Percentiles rank a stretch among this genome's conserved stretches.
Evolutionary conservation across 1,140 invertebrate genomes (phyloP).

Genomic region (Holcopasites calliopsidis): DNA sequence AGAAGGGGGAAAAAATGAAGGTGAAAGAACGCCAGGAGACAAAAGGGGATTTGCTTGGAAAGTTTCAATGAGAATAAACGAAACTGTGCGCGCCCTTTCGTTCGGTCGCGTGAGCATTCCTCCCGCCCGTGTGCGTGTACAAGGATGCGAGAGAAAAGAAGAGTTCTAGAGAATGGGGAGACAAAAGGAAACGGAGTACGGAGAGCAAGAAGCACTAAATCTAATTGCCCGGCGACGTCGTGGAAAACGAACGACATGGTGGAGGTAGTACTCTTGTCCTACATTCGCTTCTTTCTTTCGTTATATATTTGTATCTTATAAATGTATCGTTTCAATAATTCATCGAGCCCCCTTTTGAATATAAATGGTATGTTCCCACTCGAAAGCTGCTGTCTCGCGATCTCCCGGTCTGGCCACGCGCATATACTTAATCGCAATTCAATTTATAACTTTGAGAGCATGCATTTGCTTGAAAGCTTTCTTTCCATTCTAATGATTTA

Average conservation of each 20-base stretch:
- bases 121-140: constrained; percentile 37
- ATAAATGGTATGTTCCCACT: not conserved
- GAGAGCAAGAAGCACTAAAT: constrained; percentile 46
- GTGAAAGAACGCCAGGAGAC: constrained; percentile 21
- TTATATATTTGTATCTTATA: not conserved
- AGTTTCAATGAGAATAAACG: constrained; percentile 49
- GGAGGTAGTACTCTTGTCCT: constrained; percentile 27
- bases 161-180: constrained; percentile 35
- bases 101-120: constrained; percentile 43
- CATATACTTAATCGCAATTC: no score
- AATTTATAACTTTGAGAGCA: no score
- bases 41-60: constrained; percentile 48
- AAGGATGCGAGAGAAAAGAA: constrained; percentile 37
- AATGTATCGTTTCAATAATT: constrained; percentile 28
- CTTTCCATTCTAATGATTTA: no score
- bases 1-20: not conserved
- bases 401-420: no score
- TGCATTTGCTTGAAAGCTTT: no score
- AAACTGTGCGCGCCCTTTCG: constrained; percentile 46
- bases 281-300: not conserved
- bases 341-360: not conserved
- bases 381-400: not conserved
- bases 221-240: constrained; percentile 48
- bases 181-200: constrained; percentile 42
- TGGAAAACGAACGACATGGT: constrained; percentile 27